phyloP scores from a whole-genome alignment of 2,888 invertebrate genomes.

The Andricus quercusramuli region DNA sequence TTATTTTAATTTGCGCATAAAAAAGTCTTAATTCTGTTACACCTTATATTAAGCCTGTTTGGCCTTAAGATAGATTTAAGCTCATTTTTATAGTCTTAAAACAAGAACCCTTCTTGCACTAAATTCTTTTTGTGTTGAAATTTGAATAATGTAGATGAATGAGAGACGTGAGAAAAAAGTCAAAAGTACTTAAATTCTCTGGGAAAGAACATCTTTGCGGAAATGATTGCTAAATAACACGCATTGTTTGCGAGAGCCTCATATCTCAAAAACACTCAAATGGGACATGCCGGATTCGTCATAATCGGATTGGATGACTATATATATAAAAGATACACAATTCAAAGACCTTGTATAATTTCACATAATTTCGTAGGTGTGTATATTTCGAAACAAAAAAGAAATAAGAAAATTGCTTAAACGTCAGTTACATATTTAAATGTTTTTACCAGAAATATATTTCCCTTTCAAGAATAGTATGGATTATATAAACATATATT shows the following conservation, averaged over 20 bases:
- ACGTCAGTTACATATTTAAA: no score
- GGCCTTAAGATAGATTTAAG: no score
- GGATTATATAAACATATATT: no score
- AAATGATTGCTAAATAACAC: background rate
- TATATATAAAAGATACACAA: background rate
- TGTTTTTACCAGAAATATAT: no score
- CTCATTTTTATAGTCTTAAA: no score
- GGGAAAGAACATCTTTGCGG: background rate
- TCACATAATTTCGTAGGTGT: background rate
- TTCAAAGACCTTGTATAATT: background rate
- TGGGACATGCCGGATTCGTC: background rate
- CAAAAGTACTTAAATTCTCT: background rate
- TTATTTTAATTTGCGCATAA: background rate
- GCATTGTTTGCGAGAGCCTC: background rate
- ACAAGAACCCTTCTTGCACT: no score
- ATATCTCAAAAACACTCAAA: background rate
- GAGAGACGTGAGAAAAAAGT: background rate
- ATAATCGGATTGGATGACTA: background rate
- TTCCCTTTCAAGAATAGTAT: no score
- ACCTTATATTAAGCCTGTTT: no score
- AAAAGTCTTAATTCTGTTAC: background rate
- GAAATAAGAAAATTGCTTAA: background rate
- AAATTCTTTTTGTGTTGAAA: no score
- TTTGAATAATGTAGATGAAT: no score
- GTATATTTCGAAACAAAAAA: background rate